A percentile compares a stretch with the other conserved stretches of the same genome.
Evolutionary conservation across 2,113 vertebrate species (phyloP).

Genomic region (Paedocypris sp.): DNA sequence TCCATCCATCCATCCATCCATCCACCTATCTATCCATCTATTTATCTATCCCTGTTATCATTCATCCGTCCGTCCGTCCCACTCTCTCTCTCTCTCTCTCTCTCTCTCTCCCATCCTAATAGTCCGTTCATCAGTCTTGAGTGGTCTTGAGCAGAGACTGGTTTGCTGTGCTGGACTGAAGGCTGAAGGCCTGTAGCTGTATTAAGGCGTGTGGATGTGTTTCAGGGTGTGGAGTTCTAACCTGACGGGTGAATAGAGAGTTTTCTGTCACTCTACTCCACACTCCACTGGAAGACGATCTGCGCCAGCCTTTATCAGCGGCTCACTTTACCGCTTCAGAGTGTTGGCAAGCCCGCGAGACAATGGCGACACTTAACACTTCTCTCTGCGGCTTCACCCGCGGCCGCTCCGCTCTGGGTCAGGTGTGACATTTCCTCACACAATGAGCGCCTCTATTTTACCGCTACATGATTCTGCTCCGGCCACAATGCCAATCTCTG

Average conservation of each 20-base stretch:
- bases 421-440: conserved; percentile 37
- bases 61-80: too few species aligned
- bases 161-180: too few species aligned
- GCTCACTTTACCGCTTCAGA: conserved; percentile 18
- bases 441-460: conserved; percentile 9
- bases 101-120: too few species aligned
- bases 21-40: too few species aligned
- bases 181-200: too few species aligned
- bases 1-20: too few species aligned
- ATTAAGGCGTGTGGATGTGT: too few species aligned
- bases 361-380: conserved; percentile 23
- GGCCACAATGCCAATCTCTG: not conserved
- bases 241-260: conserved; percentile 17
- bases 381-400: not conserved
- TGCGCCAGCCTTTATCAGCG: conserved; percentile 22
- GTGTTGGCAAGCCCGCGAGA: conserved; percentile 10
- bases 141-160: too few species aligned
- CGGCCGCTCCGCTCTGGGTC: conserved; percentile 1
- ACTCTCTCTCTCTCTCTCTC: too few species aligned
- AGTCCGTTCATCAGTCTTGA: too few species aligned
- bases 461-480: conserved; percentile 4
- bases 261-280: conserved; percentile 1
- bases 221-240: conserved; percentile 10
- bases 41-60: too few species aligned
- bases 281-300: conserved; percentile 13